These are phyloP conservation scores for Hassar affinis DNA, from an alignment of 2,113 vertebrate genomes.

Conservation along the genomic window DNA sequence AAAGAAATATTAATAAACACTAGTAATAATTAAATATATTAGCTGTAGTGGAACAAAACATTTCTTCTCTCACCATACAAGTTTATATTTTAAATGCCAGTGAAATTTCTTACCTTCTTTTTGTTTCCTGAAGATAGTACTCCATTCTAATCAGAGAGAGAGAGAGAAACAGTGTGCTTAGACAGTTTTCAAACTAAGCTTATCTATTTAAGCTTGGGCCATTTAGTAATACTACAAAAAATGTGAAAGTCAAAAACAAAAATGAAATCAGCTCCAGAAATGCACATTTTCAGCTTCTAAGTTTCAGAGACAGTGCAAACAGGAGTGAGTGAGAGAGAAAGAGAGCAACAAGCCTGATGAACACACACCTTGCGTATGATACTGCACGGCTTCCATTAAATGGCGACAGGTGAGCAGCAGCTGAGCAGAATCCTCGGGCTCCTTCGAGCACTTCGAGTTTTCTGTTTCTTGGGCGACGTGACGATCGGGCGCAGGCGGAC, in stretches of 20 bases:
- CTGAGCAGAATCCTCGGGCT: conserved; percentile 63
- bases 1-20: too few species aligned
- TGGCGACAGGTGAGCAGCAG: conserved; percentile 75
- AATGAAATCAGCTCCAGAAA: not conserved
- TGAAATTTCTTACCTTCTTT: conserved; percentile 67
- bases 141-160: conserved; percentile 70
- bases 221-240: not conserved
- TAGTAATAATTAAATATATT: too few species aligned
- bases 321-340: not conserved
- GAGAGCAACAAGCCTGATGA: not conserved
- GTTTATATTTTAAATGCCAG: not conserved
- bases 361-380: conserved; percentile 72
- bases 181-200: not conserved
- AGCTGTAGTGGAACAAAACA: not conserved
- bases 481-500: not conserved
- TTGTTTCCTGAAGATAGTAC: conserved; percentile 69
- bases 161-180: not conserved
- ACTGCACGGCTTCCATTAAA: conserved; percentile 72
- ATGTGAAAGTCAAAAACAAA: too few species aligned
- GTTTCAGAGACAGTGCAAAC: not conserved
- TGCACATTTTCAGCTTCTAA: not conserved
- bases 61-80: not conserved
- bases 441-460: conserved; percentile 44
- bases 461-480: conserved; percentile 44
- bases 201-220: not conserved